Base-by-base conservation (phyloP, 2,888 invertebrate species). In the Eucera pruinosa region DNA sequence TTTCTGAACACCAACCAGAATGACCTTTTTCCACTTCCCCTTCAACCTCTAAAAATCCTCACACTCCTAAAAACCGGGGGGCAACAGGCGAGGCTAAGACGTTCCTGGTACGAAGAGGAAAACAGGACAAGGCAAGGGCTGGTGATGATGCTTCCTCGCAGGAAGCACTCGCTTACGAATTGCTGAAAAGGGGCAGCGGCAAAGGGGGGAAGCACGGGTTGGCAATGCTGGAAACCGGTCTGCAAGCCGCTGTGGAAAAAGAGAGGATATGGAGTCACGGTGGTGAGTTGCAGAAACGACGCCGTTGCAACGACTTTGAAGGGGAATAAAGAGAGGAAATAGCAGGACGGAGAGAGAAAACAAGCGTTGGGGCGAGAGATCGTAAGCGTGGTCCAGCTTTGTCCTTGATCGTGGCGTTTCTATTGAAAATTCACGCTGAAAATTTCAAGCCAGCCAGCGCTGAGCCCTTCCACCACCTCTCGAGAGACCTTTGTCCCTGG, bases 91-190 rank as follows among this genome's bases (percentile, higher is more conserved):
- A n/a, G 11, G 7, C 23, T 33, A 54, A 74, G 60, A 60, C 60
- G 47, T 47, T 27, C 41, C 41, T 23, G 54, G 3, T 9, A 25
- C 7, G 1, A 18, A 9, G 23, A 11, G 27, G 27, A 57, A 50
- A 27, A 33, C 30, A 13, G 30, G 20, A 20, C 43, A 23, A 48
- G 45, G 39, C n/a, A 20, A 45, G n/a, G 57, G 43, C 18, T 36
- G 50, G 57, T 18, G 50, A 74, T 58, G 62, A 58, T 23, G 83
- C 86, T 88, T 86, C 81, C 85, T 79, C 83, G 75, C 82, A 82
- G 87, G 87, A 89, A 88, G 83, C 81, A 85, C 81, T 86, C 84
- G 86, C 80, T 86, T 86, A 86, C 84, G 87, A 87, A 82, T 71
- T 77, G 73, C 79, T 84, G 84, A 81, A 83, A 80, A 81, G 84